Evolutionary conservation across 2,113 vertebrate genomes (phyloP).

Genomic region (Climacteris rufus): DNA sequence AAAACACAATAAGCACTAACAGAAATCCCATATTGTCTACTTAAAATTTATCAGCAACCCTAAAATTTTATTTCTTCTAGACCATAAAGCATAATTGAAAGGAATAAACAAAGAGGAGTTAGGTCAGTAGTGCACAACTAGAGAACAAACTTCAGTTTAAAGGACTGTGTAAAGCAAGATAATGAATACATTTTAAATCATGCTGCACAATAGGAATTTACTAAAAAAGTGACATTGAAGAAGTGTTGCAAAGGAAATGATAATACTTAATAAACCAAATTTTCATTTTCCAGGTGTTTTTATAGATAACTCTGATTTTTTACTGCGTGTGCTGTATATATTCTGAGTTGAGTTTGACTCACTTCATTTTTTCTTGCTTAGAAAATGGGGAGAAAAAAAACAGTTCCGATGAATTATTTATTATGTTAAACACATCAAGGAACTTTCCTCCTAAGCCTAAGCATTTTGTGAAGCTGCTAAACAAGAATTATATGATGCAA

Average conservation of each 20-base stretch:
- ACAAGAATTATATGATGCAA: neutral
- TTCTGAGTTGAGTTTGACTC: neutral
- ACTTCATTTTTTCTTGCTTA: neutral
- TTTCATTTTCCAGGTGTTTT: conserved; percentile 19
- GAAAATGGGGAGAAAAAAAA: accelerated
- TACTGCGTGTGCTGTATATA: neutral
- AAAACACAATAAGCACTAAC: neutral
- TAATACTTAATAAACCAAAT: neutral
- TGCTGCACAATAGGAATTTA: neutral
- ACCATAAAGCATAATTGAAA: conserved; percentile 19
- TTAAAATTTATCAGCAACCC: neutral
- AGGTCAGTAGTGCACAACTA: neutral
- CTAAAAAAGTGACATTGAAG: neutral
- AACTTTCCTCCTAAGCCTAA: neutral
- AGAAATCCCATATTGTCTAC: neutral
- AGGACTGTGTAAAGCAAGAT: neutral
- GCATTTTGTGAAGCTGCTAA: neutral
- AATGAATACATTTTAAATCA: neutral
- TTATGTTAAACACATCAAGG: neutral
- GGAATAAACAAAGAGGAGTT: conserved; percentile 1
- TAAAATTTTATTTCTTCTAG: neutral
- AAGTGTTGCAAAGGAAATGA: neutral
- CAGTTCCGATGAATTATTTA: neutral
- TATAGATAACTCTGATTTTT: conserved; percentile 1
- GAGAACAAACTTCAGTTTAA: neutral